A percentile compares a stretch with the other conserved stretches of the same genome.
Conservation (phyloP, 2,113 vertebrate species). For the Gambusia affinis region DNA sequence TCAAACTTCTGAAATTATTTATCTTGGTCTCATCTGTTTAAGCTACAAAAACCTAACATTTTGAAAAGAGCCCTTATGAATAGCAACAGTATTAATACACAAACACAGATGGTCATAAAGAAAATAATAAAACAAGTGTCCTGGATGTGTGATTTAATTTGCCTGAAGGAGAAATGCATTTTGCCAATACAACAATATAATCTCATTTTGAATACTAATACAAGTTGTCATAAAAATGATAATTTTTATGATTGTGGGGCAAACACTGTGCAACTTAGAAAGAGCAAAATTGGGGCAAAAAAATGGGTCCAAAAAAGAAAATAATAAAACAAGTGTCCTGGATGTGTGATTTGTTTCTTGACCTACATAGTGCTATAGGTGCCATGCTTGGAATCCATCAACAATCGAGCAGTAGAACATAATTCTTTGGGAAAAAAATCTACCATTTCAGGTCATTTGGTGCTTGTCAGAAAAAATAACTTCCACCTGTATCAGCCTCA, state of each 20-base stretch:
- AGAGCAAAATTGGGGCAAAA: not conserved
- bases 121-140: not conserved
- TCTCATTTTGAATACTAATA: not conserved
- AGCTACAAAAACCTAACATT: no score
- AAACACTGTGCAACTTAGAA: not conserved
- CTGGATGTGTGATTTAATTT: not conserved
- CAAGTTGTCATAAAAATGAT: not conserved
- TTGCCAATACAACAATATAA: not conserved
- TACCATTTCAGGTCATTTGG: not conserved
- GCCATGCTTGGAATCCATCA: not conserved
- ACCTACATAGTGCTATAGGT: conserved; percentile 3
- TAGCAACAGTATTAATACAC: not conserved
- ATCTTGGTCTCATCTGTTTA: not conserved
- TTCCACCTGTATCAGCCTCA: conserved; percentile 5
- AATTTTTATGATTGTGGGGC: no score
- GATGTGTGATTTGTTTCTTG: no score
- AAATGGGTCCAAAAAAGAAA: not conserved
- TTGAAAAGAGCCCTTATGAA: not conserved
- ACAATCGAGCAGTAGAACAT: not conserved
- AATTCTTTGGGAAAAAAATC: not conserved
- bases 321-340: no score
- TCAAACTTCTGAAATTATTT: no score
- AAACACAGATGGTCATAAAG: not conserved
- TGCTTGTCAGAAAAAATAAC: not conserved
- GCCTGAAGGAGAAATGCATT: not conserved